Percentiles rank a stretch among this genome's conserved stretches.
Conservation (phyloP, 2,113 vertebrate genomes). For the Pomatostomus ruficeps region DNA sequence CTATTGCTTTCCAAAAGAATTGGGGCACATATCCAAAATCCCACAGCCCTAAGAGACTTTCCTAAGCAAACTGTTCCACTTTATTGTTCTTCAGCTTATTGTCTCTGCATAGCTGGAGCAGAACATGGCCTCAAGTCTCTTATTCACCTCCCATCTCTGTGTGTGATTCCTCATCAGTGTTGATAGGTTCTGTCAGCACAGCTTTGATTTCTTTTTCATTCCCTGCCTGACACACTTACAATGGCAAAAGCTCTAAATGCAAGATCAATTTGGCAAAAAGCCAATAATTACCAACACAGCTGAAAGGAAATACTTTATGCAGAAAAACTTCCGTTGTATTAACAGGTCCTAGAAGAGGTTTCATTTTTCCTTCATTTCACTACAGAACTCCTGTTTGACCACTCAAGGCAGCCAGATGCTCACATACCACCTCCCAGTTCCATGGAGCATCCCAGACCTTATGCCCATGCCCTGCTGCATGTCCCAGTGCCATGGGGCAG, state of each 20-base stretch:
- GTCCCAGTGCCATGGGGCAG: fast-evolving
- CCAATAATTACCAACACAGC: background rate
- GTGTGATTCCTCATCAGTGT: background rate
- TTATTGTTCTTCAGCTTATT: background rate
- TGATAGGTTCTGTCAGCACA: background rate
- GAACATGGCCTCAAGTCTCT: background rate
- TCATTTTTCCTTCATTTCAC: background rate
- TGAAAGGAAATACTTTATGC: background rate
- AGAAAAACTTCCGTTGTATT: background rate
- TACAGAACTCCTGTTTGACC: background rate
- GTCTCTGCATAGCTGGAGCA: background rate
- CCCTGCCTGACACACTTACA: background rate
- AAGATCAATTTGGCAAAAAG: background rate
- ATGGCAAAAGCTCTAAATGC: background rate
- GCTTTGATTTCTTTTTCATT: conserved; percentile 7
- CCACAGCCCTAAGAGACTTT: background rate
- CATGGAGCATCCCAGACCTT: too few species aligned
- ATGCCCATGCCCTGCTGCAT: fast-evolving
- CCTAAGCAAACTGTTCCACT: background rate
- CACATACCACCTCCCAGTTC: background rate
- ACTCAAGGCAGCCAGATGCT: background rate
- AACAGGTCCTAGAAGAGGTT: background rate
- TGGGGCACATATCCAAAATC: background rate
- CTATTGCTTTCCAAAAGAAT: background rate
- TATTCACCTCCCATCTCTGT: background rate